A percentile compares a stretch with the other conserved stretches of the same genome.
Conservation (phyloP, 1,140 invertebrate species). For the Protaetia brevitarsis region DNA sequence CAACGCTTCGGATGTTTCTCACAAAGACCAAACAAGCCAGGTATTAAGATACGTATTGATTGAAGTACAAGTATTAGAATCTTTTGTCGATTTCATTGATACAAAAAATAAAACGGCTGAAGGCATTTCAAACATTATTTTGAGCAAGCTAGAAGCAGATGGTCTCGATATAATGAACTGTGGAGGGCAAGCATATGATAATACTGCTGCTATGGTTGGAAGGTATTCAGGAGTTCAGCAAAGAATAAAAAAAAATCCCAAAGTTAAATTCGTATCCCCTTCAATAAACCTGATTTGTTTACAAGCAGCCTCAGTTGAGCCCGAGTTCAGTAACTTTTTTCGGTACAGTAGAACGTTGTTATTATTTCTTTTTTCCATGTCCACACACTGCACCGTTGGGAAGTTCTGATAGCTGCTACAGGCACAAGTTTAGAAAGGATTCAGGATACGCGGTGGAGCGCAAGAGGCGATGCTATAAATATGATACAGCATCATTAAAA, state of each 20-base stretch:
- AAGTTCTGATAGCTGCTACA: conserved; percentile 28
- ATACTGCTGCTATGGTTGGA: conserved; percentile 1
- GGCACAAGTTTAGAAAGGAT: conserved; percentile 31
- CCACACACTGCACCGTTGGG: conserved; percentile 35
- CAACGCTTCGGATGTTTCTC: conserved; percentile 28
- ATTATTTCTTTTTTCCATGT: conserved; percentile 34
- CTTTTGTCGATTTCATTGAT: conserved; percentile 27
- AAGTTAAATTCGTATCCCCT: conserved; percentile 17
- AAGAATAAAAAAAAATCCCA: not conserved
- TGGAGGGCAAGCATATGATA: conserved; percentile 18
- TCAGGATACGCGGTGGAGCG: conserved; percentile 32
- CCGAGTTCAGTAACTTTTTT: conserved; percentile 12
- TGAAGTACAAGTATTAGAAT: conserved; percentile 21
- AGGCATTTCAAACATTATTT: no score
- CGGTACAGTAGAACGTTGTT: no score
- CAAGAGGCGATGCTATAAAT: conserved; percentile 28
- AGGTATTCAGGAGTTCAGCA: not conserved
- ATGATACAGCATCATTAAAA: conserved; percentile 2
- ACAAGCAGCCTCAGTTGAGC: not conserved
- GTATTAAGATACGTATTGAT: conserved; percentile 30
- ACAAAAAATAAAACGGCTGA: conserved; percentile 30
- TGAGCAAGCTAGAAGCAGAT: no score
- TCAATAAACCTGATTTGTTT: not conserved
- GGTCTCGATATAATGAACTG: no score
- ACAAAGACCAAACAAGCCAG: no score